Percentiles rank a stretch among this genome's conserved stretches.
Evolutionary conservation across 2,888 invertebrate genomes (phyloP).

Genomic region (Bibio marci): DNA sequence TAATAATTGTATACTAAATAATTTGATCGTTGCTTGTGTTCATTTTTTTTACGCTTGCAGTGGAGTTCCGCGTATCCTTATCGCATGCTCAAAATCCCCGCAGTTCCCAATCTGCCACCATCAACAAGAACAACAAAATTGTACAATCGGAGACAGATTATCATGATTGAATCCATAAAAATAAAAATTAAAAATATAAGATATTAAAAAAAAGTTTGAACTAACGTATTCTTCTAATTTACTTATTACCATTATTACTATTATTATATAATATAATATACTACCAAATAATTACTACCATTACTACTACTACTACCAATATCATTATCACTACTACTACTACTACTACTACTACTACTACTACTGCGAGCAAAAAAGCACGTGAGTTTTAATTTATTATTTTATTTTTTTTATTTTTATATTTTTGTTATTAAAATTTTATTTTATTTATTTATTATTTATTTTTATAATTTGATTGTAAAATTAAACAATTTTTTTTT

Average conservation of each 20-base stretch:
- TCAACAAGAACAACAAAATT: slow-evolving; percentile 35
- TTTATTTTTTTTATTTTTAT: slow-evolving; percentile 13
- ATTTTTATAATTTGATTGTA: background rate
- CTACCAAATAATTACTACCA: slow-evolving; percentile 7
- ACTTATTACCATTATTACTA: background rate
- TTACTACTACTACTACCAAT: slow-evolving; percentile 6
- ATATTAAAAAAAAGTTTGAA: slow-evolving; percentile 5
- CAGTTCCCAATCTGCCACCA: slow-evolving; percentile 30
- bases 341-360: slow-evolving; percentile 7
- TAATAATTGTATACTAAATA: too few relatives aligned
- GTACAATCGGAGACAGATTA: slow-evolving; percentile 5
- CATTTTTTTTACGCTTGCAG: slow-evolving; percentile 45
- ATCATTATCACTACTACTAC: slow-evolving; percentile 7
- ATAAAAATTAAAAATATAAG: slow-evolving; percentile 5
- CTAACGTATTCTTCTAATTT: background rate
- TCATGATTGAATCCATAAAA: slow-evolving; percentile 2
- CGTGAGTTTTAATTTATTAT: slow-evolving; percentile 15
- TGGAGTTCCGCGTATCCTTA: slow-evolving; percentile 80
- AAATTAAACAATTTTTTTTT: background rate
- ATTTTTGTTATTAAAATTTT: slow-evolving; percentile 10
- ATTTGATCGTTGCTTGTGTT: slow-evolving; percentile 19
- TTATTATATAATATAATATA: background rate
- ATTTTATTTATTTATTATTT: slow-evolving; percentile 1
- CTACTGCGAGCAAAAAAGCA: slow-evolving; percentile 14
- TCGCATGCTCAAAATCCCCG: slow-evolving; percentile 57